Conservation (phyloP, 2,888 invertebrate species). For the Nymphalis polychloros region DNA sequence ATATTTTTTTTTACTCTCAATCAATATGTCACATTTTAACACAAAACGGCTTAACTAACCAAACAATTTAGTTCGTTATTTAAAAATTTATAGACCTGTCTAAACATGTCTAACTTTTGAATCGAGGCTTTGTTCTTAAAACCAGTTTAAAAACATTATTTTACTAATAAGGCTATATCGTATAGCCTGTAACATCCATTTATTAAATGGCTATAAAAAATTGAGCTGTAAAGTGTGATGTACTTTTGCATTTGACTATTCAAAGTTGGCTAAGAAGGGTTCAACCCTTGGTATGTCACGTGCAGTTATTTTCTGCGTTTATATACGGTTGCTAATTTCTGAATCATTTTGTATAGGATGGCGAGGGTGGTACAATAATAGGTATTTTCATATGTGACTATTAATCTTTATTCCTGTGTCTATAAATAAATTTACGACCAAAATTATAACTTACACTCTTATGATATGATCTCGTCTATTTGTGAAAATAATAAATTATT, state of each 20-base stretch:
- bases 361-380: slow-evolving; percentile 9
- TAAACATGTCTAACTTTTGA: slow-evolving; percentile 25
- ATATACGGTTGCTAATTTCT: slow-evolving; percentile 58
- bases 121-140: slow-evolving; percentile 21
- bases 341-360: slow-evolving; percentile 32
- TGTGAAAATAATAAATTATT: too few species aligned
- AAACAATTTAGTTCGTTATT: slow-evolving; percentile 10
- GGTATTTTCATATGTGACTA: neutral
- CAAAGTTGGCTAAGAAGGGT: slow-evolving; percentile 48
- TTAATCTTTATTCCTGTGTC: too few species aligned
- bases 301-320: slow-evolving; percentile 63
- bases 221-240: neutral
- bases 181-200: slow-evolving; percentile 11
- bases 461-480: too few species aligned
- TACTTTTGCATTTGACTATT: slow-evolving; percentile 6
- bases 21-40: too few species aligned
- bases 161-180: slow-evolving; percentile 20
- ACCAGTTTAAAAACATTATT: slow-evolving; percentile 30
- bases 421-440: too few species aligned
- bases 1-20: too few species aligned
- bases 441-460: too few species aligned
- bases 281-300: slow-evolving; percentile 57
- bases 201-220: slow-evolving; percentile 10
- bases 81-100: slow-evolving; percentile 25
- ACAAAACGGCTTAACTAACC: neutral